phyloP scores from a whole-genome alignment of 1,140 invertebrate genomes.

The Triops longicaudatus region DNA sequence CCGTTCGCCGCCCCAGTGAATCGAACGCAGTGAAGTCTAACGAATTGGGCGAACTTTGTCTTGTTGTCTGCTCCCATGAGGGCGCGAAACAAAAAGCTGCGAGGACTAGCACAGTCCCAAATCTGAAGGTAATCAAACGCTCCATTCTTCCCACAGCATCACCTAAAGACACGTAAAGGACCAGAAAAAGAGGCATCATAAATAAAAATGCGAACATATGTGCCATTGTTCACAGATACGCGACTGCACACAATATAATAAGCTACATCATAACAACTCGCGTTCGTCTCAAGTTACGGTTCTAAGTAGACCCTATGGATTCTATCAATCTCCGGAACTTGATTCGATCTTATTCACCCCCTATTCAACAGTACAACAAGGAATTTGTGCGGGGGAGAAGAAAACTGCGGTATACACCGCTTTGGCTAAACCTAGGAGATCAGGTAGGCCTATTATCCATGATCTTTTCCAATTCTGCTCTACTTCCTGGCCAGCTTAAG shows the following conservation, averaged over 20 bases:
- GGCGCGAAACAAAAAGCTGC: not conserved
- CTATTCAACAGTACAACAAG: not conserved
- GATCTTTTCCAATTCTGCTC: not conserved
- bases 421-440: not conserved
- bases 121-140: constrained; percentile 7
- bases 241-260: not conserved
- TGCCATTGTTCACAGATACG: not conserved
- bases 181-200: not conserved
- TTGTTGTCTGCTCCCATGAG: not conserved
- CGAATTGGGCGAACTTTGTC: constrained; percentile 5
- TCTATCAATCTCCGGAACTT: not conserved
- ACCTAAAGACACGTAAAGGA: not conserved
- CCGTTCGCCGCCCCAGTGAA: not conserved
- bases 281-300: not conserved
- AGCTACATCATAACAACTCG: not conserved
- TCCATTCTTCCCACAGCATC: constrained; percentile 3
- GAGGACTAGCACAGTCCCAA: not conserved
- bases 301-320: not conserved
- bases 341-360: not conserved
- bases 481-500: constrained; percentile 7
- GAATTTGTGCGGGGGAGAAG: not conserved
- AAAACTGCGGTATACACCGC: not conserved
- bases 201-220: not conserved
- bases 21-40: not conserved
- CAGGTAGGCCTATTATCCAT: constrained; percentile 1